These are phyloP conservation scores for Sebastes hopkinsi DNA, from an alignment of 2,797 vertebrate species.

Conservation along the genomic window DNA sequence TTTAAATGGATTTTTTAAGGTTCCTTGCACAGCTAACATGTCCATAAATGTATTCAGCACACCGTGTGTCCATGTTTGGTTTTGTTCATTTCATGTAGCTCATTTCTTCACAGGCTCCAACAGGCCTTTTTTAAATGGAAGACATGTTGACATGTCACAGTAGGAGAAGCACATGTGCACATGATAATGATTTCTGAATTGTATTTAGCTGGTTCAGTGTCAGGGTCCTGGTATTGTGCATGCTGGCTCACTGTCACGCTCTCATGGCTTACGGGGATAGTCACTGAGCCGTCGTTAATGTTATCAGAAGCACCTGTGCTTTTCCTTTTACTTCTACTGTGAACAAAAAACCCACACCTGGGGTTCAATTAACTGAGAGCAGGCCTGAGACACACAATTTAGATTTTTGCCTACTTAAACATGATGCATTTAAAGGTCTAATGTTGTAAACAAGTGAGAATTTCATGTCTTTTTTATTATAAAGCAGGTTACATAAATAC, in stretches of 20 bases:
- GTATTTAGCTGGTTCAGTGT: background rate
- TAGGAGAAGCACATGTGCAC: background rate
- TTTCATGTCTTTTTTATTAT: background rate
- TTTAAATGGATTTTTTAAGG: background rate
- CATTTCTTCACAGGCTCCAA: background rate
- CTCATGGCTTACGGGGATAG: background rate
- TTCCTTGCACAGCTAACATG: background rate
- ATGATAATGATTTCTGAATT: background rate
- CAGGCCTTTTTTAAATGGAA: background rate
- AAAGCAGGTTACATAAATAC: too few relatives aligned
- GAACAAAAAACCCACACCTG: background rate
- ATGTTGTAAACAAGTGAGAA: background rate
- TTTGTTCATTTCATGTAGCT: background rate
- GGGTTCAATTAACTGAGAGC: background rate
- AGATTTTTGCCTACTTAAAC: background rate
- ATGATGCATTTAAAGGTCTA: too few relatives aligned
- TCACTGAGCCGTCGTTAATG: background rate
- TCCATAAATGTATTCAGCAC: background rate
- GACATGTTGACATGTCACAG: background rate
- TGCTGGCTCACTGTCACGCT: background rate
- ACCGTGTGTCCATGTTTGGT: background rate
- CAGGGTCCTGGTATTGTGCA: background rate
- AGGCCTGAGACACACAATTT: background rate
- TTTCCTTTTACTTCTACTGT: background rate
- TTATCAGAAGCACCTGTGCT: background rate